Evolutionary conservation across 2,888 invertebrate genomes (phyloP).

Genomic region (Drosophila phalerata): DNA sequence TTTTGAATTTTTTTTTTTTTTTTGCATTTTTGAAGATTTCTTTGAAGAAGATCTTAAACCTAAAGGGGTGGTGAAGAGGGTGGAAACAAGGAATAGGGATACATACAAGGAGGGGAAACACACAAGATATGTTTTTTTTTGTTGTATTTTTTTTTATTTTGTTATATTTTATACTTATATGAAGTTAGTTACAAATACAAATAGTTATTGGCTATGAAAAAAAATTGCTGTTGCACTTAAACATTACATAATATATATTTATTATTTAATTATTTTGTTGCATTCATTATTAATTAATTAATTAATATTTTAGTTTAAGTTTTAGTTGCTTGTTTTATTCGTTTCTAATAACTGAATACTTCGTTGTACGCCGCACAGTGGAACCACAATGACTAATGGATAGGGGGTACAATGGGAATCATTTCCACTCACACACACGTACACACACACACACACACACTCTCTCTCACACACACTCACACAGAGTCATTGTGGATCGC

Average conservation of each 20-base stretch:
- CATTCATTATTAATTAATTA: constrained; percentile 20
- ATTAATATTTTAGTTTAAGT: constrained; percentile 17
- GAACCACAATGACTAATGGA: neutral
- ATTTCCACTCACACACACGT: constrained; percentile 8
- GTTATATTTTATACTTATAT: constrained; percentile 21
- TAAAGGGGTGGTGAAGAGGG: neutral
- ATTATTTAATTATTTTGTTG: neutral
- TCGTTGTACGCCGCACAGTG: constrained; percentile 65
- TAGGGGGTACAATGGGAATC: neutral
- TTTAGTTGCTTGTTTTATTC: constrained; percentile 25
- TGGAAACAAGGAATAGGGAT: constrained; percentile 3
- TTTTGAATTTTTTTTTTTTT: neutral
- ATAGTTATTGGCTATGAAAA: constrained; percentile 72
- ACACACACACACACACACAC: constrained; percentile 17
- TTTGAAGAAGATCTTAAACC: constrained; percentile 31
- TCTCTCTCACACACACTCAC: neutral
- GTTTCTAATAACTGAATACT: constrained; percentile 66
- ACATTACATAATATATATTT: constrained; percentile 66
- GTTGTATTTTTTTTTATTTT: neutral
- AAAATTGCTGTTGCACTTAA: constrained; percentile 61
- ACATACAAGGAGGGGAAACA: constrained; percentile 18
- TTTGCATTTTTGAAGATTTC: constrained; percentile 8
- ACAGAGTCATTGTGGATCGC: constrained; percentile 1
- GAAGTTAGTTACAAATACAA: constrained; percentile 61
- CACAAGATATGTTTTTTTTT: constrained; percentile 47